Evolutionary conservation across 2,113 vertebrate species (phyloP), one percentile per base, ranked within the genome.

Genomic region (Silurus glanis): DNA sequence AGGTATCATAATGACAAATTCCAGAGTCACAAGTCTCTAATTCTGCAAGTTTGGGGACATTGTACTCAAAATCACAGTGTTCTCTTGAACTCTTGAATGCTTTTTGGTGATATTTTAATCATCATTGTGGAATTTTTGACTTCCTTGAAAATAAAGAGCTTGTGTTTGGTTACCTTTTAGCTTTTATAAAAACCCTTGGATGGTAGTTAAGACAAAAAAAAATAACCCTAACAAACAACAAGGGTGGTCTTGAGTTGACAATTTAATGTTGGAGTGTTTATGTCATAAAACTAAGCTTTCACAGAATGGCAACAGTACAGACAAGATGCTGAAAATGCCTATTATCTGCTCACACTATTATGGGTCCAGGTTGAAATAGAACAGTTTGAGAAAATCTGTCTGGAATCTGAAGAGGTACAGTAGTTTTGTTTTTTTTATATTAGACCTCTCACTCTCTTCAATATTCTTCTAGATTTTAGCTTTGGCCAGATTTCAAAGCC

Each of bases 401-500:
- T 75, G 72, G 8, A n/a, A 81, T 61, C 9, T 47, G 12, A 21
- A 81, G 19, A 47, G 59, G 10, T 59, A 81, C 37, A 81, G 58
- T 21, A 2, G 9, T 25, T n/a, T 28, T 56, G 1, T 37, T 37
- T 37, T 37, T 37, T 37, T 37, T 37, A 37, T 47, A 58, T 69
- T 61, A 56, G 28, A 74, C 55, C 37, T 86, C 37, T 86, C 6
- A 62, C 1, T 47, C 3, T 37, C 25, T 55, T 56, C 51, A 69
- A 3, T 53, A n/a, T 28, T 85, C 17, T 72, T 19, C 17, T 14
- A n/a, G 4, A 86, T 87, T 85, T 71, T 67, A 75, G 55, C 87
- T 64, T 84, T 62, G 84, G 86, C 86, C 85, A 89, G 87, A 91
- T 94, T 93, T 90, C 90, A 87, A 78, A 89, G 53, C 86, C 90